These are phyloP conservation scores for Drosophila borealis DNA, from an alignment of 2,888 invertebrate genomes.

Conservation along the genomic window DNA sequence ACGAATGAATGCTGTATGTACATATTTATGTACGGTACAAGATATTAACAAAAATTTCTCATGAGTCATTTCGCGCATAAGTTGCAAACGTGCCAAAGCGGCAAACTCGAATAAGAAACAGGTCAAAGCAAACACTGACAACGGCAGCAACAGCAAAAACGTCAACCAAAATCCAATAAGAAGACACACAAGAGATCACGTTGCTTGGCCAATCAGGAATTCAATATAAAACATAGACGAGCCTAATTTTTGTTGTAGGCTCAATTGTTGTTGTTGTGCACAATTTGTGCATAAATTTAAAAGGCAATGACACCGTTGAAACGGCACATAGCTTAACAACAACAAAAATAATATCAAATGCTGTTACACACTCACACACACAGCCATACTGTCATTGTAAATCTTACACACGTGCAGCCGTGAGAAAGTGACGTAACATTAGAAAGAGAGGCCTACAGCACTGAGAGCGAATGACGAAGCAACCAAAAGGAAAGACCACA, in stretches of 20 bases:
- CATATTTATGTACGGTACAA: constrained; percentile 18
- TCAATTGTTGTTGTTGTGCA: constrained; percentile 8
- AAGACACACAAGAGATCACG: constrained; percentile 6
- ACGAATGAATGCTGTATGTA: constrained; percentile 3
- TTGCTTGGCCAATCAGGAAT: constrained; percentile 21
- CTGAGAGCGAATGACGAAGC: constrained; percentile 36
- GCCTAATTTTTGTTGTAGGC: constrained; percentile 2
- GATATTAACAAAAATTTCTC: constrained; percentile 38
- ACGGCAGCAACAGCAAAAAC: constrained; percentile 7
- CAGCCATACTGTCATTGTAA: constrained; percentile 37
- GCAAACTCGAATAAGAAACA: constrained; percentile 45
- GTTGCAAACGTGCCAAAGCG: constrained; percentile 47
- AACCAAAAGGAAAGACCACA: constrained; percentile 28
- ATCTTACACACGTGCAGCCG: constrained; percentile 69
- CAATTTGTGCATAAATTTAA: constrained; percentile 53
- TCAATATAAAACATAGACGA: constrained; percentile 19
- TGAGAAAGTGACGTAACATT: constrained; percentile 81
- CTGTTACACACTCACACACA: constrained; percentile 22
- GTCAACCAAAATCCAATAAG: constrained; percentile 27
- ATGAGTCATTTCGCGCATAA: constrained; percentile 59
- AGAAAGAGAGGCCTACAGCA: constrained; percentile 56
- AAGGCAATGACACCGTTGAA: constrained; percentile 62
- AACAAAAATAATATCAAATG: constrained; percentile 29
- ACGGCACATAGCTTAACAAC: constrained; percentile 32
- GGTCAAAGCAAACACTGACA: constrained; percentile 52